A percentile compares a stretch with the other conserved stretches of the same genome.
Evolutionary conservation across 64 coral and sea anemone genomes (phyloP).

Genomic region (Pocillopora damicornis): DNA sequence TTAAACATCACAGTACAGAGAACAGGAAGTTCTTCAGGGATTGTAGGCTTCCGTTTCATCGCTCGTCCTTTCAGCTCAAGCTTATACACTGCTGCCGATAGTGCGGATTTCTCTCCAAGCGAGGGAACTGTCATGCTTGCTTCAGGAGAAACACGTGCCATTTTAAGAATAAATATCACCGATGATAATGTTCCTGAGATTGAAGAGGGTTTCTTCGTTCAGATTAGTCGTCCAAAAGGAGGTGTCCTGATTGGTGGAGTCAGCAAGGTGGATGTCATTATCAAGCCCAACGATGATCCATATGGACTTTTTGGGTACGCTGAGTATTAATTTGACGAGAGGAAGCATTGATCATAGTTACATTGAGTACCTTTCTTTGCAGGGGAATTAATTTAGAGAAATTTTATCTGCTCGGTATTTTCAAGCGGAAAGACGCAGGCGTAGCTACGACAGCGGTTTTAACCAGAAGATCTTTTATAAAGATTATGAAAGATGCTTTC

Average conservation of each 20-base stretch:
- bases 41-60: slow-evolving; percentile 66
- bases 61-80: slow-evolving; percentile 20
- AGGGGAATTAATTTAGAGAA: no score
- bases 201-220: slow-evolving; percentile 73
- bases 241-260: slow-evolving; percentile 66
- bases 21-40: slow-evolving; percentile 35
- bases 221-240: slow-evolving; percentile 71
- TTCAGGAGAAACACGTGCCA: slow-evolving; percentile 12
- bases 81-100: slow-evolving; percentile 8
- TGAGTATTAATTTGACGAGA: neutral
- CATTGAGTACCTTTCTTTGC: no score
- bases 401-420: no score
- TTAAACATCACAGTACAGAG: slow-evolving; percentile 53
- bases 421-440: no score
- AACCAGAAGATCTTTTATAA: no score
- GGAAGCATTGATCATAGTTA: neutral
- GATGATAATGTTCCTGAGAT: slow-evolving; percentile 71
- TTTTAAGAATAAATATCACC: slow-evolving; percentile 61
- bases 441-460: no score
- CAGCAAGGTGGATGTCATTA: slow-evolving; percentile 65
- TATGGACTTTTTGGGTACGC: slow-evolving; percentile 92
- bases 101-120: slow-evolving; percentile 53
- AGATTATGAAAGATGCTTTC: no score
- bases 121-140: slow-evolving; percentile 57
- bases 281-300: slow-evolving; percentile 81